Evolutionary conservation across 2,113 vertebrate genomes (phyloP).

Genomic region (Hypanus sabinus): DNA sequence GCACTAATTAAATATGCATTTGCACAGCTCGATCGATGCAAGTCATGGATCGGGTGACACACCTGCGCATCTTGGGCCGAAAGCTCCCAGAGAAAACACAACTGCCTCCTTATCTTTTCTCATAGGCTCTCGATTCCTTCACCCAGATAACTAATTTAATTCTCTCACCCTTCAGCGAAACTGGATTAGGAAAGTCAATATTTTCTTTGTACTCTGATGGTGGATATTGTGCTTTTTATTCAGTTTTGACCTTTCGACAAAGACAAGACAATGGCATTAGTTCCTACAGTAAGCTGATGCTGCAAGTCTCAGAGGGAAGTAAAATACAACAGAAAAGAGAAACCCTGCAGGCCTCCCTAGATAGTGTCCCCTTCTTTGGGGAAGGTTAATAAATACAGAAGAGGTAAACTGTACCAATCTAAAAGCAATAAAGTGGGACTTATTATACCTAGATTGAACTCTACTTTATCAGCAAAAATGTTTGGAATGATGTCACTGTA

Average conservation of each 20-base stretch:
- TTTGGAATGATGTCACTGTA: slow-evolving; percentile 7
- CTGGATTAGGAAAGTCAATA: slow-evolving; percentile 84
- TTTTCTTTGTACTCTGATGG: slow-evolving; percentile 73
- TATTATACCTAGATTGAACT: background rate
- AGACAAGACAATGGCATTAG: slow-evolving; percentile 77
- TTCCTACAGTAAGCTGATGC: slow-evolving; percentile 65
- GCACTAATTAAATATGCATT: slow-evolving; percentile 94
- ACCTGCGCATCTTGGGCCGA: slow-evolving; percentile 82
- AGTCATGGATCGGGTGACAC: slow-evolving; percentile 81
- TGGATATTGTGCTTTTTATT: slow-evolving; percentile 56
- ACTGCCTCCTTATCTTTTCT: slow-evolving; percentile 72
- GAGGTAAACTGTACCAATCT: background rate
- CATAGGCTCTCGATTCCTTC: slow-evolving; percentile 77
- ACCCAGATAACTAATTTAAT: slow-evolving; percentile 85
- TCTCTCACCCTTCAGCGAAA: slow-evolving; percentile 80
- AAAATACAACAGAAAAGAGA: slow-evolving; percentile 15
- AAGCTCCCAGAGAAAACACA: slow-evolving; percentile 71
- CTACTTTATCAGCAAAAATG: slow-evolving; percentile 2
- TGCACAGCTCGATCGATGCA: slow-evolving; percentile 79
- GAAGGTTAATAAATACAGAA: slow-evolving; percentile 19
- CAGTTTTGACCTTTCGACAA: slow-evolving; percentile 81
- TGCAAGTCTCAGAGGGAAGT: slow-evolving; percentile 42
- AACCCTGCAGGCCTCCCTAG: background rate
- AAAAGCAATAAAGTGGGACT: background rate
- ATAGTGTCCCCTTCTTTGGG: background rate